A percentile compares a stretch with the other conserved stretches of the same genome.
Evolutionary conservation across 2,888 invertebrate genomes (phyloP).

Genomic region (Entomobrya proxima): DNA sequence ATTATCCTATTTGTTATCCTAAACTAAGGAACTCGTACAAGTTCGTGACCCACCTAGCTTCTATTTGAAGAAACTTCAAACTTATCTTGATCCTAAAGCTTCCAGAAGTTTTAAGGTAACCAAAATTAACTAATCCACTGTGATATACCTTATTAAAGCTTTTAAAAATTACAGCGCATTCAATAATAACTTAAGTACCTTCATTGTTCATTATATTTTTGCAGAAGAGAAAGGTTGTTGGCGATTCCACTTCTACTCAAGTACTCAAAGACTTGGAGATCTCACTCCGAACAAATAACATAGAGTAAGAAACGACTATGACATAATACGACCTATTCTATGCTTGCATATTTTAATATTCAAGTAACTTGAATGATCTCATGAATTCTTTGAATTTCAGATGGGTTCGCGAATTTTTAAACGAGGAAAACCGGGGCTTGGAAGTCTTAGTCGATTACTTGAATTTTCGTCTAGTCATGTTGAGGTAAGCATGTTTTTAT

Average conservation of each 20-base stretch:
- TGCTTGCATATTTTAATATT: not conserved
- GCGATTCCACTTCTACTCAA: conserved; percentile 98
- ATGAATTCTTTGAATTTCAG: conserved; percentile 80
- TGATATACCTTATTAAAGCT: not conserved
- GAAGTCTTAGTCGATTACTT: conserved; percentile 98
- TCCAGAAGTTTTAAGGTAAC: conserved; percentile 94
- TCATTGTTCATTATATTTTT: conserved; percentile 71
- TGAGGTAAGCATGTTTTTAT: conserved; percentile 81
- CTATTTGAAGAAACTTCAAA: conserved; percentile 95
- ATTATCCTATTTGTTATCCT: not conserved
- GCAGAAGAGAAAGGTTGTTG: conserved; percentile 98
- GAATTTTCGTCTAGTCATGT: conserved; percentile 94
- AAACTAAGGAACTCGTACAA: conserved; percentile 94
- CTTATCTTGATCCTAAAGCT: conserved; percentile 97
- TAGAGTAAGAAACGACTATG: conserved; percentile 87
- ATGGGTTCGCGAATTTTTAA: conserved; percentile 99
- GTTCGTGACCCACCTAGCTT: conserved; percentile 98
- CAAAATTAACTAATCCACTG: not conserved
- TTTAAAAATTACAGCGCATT: not conserved
- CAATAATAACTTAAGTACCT: not conserved
- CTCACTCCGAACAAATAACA: conserved; percentile 98
- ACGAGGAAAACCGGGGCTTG: conserved; percentile 96
- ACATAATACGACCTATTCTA: not conserved
- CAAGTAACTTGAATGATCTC: too few species aligned
- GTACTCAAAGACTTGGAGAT: conserved; percentile 98